Evolutionary conservation across 2,113 vertebrate genomes (phyloP), one percentile per base, ranked within the genome.

Genomic region (Cacatua alba): DNA sequence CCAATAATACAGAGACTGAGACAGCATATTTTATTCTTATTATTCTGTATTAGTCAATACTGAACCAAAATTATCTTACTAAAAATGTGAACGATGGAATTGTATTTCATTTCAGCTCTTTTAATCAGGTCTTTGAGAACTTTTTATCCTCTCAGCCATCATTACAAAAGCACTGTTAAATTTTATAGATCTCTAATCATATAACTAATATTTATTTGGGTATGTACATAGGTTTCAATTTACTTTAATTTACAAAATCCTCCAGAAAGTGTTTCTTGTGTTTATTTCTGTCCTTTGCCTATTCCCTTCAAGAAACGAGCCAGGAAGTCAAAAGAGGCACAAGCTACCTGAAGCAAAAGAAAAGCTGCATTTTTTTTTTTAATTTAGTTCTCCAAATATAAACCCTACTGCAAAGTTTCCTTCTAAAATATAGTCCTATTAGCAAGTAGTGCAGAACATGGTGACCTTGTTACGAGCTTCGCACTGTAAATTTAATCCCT

Each of bases 21-120:
- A 57, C 83, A 78, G 85, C 59, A 86, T 67, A 87, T 91, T 70
- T 96, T 95, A 87, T 92, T 90, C 79, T 69, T 94, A 90, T 96
- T 95, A 88, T 94, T 97, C 90, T 92, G 59, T 92, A 86, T 88
- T 96, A 95, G 90, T 90, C 90, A 95, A 94, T 83, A 94, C 23
- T 17, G 74, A 93, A 94, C 48, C 17, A 29, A 91, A 96, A 96
- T 92, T 82, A 83, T 92, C 89, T 95, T 82, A 67, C 83, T 94
- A 94, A 90, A 85, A 92, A 49, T 93, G 63, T 82, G 83, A 90
- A 82, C 88, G 57, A 95, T 88, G 82, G 90, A 94, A 84, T 62
- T 91, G 92, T 92, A 94, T 95, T 95, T 90, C 75, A 92, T 76
- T 87, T 80, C 64, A 86, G 49, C 23, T 75, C 49, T 79, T 90